Evolutionary conservation across 1,140 invertebrate species (phyloP), one percentile per base, ranked within the genome.

Genomic region (Lepidostoma basale): DNA sequence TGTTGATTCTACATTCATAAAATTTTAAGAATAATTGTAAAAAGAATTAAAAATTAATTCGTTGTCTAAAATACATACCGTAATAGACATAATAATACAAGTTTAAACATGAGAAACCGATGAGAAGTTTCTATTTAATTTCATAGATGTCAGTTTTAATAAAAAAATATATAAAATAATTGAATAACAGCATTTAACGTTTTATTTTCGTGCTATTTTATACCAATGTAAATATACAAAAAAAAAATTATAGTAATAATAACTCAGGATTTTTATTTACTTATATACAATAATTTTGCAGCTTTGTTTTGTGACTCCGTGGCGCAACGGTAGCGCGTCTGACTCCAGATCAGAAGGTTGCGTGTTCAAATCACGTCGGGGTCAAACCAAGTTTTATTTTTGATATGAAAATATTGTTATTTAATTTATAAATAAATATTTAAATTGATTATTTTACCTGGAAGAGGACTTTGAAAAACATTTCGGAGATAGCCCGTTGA

Each of bases 281-380:
- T 25, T 14, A 40, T 54, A 40, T 64, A 52, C 33, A 40, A 23
- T 59, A 67, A 30, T n/a, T 45, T 44, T 36, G 1, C 16, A n/a
- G 14, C 1, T 16, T 3, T n/a, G 0, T 10, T 3, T n/a, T 23
- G 30, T 74, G 88, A 90, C 89, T 90, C 88, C 91, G 92, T 96
- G 93, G 94, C 93, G 93, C 93, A 96, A 95, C 90, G 93, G 93
- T 95, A 95, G 93, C 92, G 92, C 93, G 93, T 95, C 92, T 94
- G 93, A 95, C 92, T 95, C 93, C 93, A 95, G 93, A 95, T 95
- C 93, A 93, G 92, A 96, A 96, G 93, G 93, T 93, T 96, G 93
- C 92, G 93, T 95, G 93, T 95, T 96, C 94, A 91, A 95, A 93
- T 95, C 93, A 95, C 93, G 92, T 95, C 92, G 91, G 91, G 92